These are phyloP conservation scores for Xiphophorus birchmanni DNA, from an alignment of 2,797 vertebrate species.

Conservation along the genomic window DNA sequence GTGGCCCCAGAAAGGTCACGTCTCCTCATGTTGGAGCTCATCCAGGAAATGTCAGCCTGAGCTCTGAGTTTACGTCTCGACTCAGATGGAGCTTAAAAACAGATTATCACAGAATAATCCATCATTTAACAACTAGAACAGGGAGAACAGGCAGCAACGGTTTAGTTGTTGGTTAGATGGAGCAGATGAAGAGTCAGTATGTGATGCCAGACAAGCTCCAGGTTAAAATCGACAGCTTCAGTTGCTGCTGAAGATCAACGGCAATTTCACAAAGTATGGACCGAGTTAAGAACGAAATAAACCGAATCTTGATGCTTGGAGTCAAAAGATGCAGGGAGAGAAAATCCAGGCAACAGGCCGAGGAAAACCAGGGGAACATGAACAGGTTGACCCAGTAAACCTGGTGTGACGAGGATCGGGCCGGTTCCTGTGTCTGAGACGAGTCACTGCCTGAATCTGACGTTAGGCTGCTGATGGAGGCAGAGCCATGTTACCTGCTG, in stretches of 20 bases:
- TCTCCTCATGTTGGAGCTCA: constrained; percentile 4
- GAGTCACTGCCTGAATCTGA: background rate
- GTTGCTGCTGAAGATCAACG: background rate
- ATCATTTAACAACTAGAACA: too few species aligned
- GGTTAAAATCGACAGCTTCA: background rate
- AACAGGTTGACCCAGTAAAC: background rate
- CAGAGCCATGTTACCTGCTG: background rate
- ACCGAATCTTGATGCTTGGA: background rate
- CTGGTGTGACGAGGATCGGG: background rate
- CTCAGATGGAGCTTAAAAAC: background rate
- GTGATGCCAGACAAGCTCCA: too few species aligned
- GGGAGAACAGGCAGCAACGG: too few species aligned
- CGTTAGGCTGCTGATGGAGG: background rate
- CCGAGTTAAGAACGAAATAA: background rate
- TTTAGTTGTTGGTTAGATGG: background rate
- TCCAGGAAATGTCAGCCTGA: background rate
- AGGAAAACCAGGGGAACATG: background rate
- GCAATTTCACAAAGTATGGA: background rate
- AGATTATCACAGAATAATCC: background rate
- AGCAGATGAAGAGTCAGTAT: too few species aligned
- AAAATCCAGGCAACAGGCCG: too few species aligned
- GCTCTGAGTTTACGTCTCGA: too few species aligned
- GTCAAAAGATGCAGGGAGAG: too few species aligned
- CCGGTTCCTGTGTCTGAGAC: too few species aligned
- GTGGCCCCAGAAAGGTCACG: constrained; percentile 5